Base-by-base conservation (phyloP, 2,113 vertebrate species). In the Hydrochoerus hydrochaeris region DNA sequence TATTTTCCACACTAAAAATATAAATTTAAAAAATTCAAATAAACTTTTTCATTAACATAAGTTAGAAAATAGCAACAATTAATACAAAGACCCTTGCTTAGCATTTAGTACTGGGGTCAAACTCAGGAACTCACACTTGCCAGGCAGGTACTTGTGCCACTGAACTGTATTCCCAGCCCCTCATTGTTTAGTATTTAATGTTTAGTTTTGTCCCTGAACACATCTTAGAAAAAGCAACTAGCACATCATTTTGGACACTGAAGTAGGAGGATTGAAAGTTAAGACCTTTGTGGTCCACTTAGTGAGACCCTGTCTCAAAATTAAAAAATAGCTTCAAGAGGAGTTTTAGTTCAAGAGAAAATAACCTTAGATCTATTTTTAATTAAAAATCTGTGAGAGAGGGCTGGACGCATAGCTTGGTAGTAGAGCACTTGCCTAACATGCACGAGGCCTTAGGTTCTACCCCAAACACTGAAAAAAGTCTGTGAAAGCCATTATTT, bases 161-260 rank as follows among this genome's bases (percentile, higher is more conserved):
- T 57, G 54, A 57, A 17, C 54, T 19, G 16, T 57, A 57, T 57
- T 1, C 54, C 54, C 16, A 16, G 54, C 54, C 54, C 17, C 54
- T 5, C 54, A 57, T 75, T 96, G 49, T 44, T 94, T 91, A 38
- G 19, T 16, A 32, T 11, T 73, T 49, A 60, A 28, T 46, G 16
- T 83, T 57, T 88, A 63, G 30, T 73, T 86, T 77, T 78, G 35
- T 46, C 91, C 62, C 90, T 54, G 90, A 83, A 95, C 93, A 89
- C n/a, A 94, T 71, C 57, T 85, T 78, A 32, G 46, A 90, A 96
- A 97, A 94, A 80, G 28, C 26, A 92, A 96, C 41, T 44, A 54
- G 49, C 16, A 20, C 49, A 80, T 35, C 17, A 3, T 49, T 49
- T 80, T 54, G 30, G 32, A 80, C 38, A 44, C 49, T 35, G 46